These are phyloP conservation scores for Tinea trinotella DNA, from an alignment of 2,888 invertebrate genomes.

Conservation along the genomic window DNA sequence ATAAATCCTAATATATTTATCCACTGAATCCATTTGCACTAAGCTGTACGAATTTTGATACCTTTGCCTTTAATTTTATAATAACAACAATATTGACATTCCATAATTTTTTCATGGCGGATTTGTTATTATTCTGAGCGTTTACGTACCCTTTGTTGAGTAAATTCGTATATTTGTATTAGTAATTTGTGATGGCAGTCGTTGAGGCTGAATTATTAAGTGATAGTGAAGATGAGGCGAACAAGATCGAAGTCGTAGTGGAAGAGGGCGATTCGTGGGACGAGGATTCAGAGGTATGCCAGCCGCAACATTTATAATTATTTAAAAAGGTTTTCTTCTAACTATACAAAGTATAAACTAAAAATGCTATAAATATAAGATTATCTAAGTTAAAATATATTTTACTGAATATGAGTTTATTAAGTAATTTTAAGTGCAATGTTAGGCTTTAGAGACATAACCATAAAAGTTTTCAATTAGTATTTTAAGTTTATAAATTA, in stretches of 20 bases:
- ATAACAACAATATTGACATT: too few relatives aligned
- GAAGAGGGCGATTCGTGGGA: conserved; percentile 43
- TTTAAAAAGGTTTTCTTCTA: not conserved
- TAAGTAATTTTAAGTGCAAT: too few relatives aligned
- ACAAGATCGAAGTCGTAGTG: conserved; percentile 60
- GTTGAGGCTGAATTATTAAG: conserved; percentile 63
- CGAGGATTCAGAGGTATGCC: conserved; percentile 47
- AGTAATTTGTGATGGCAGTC: conserved; percentile 45
- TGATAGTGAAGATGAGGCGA: conserved; percentile 60
- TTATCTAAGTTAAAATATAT: too few relatives aligned
- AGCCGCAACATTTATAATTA: conserved; percentile 1
- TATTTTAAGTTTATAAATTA: too few relatives aligned
- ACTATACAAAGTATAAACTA: not conserved
- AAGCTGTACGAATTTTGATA: too few relatives aligned
- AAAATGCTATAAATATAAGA: not conserved
- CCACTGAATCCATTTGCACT: too few relatives aligned
- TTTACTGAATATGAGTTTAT: too few relatives aligned
- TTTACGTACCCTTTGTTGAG: not conserved
- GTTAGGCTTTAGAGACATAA: too few relatives aligned
- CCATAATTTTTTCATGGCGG: too few relatives aligned
- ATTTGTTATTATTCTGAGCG: not conserved
- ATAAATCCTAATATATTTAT: too few relatives aligned
- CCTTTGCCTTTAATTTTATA: too few relatives aligned
- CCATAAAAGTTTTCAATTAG: too few relatives aligned
- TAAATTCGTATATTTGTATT: not conserved